Evolutionary conservation across 92 coral and sea anemone genomes (phyloP), one percentile per base, ranked within the genome.

Genomic region (Pocillopora meandrina): DNA sequence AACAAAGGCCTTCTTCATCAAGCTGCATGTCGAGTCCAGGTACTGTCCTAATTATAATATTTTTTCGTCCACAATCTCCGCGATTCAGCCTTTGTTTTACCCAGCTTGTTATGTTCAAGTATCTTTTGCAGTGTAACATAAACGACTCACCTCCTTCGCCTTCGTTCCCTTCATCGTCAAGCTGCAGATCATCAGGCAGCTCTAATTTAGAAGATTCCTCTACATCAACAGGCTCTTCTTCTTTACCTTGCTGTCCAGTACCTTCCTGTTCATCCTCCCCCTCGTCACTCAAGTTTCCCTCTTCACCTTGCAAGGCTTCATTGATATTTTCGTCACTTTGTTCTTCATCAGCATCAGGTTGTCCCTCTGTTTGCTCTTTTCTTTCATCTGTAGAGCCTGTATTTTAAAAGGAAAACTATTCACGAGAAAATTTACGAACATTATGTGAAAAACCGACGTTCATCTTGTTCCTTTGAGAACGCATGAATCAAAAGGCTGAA

Each of bases 351-450:
- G 72, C 86, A 52, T 67, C 82, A 61, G 72, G 56, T 9, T 92
- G 90, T 57, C 85, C 36, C 11, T 82, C 85, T 9, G 79, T 71
- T 84, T 79, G 89, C 12, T 90, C 84, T 72, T 91, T 95, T 65
- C 98, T 93, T 65, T 95, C 87, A 59, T 91, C 95, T 62, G 90
- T 86, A 82, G 98, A 81, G 55, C 95, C 98, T 94, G 80, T 65
- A 14, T 20, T 68, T 18, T 57, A 58, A 47, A 5, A 5, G 12
- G 60, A 26, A 9, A 3, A 17, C 64, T 10, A 35, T 61, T 9
- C 3, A 19, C 0, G 42, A 60, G 61, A 17, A 58, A 33, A 47
- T 18, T 1, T 33, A 62, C 35, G 19, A 23, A 66, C 1, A 47
- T 3, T 42, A 42, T 42, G 52, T 42, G 31, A 26, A 42, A 42